Conservation (phyloP, 1,140 invertebrate species). For the Thereuonema tuberculata region DNA sequence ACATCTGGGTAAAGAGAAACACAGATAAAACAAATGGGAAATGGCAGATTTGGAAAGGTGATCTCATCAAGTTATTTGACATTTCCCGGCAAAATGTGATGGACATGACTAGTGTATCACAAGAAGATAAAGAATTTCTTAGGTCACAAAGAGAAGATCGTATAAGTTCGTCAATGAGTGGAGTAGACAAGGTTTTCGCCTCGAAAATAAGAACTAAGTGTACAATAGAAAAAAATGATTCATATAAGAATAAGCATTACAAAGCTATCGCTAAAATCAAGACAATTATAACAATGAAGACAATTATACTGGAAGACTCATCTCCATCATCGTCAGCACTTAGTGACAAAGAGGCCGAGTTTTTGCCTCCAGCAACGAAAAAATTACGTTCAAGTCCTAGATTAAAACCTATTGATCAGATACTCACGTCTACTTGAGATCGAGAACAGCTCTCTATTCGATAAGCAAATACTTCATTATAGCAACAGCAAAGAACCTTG, state of each 20-base stretch:
- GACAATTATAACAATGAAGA: too few relatives aligned
- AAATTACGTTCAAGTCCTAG: not conserved
- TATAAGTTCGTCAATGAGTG: too few relatives aligned
- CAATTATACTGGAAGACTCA: not conserved
- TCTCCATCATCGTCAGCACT: not conserved
- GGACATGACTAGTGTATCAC: slow-evolving; percentile 12
- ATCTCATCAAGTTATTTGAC: too few relatives aligned
- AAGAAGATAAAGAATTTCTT: slow-evolving; percentile 14
- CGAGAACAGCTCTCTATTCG: not conserved
- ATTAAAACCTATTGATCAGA: not conserved
- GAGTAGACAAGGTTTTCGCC: too few relatives aligned
- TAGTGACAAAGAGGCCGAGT: not conserved
- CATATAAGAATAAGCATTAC: slow-evolving; percentile 12
- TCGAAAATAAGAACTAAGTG: too few relatives aligned
- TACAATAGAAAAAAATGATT: too few relatives aligned
- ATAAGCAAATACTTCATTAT: not conserved
- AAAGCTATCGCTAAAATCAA: slow-evolving; percentile 12
- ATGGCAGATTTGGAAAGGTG: not conserved
- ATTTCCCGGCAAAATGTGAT: too few relatives aligned
- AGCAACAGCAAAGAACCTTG: not conserved
- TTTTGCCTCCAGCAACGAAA: not conserved
- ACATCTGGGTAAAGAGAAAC: slow-evolving; percentile 16
- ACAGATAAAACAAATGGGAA: slow-evolving; percentile 11
- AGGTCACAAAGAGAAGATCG: slow-evolving; percentile 10
- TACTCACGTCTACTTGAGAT: not conserved